Conservation (phyloP, 2,113 vertebrate species). For the Bombycilla garrulus region DNA sequence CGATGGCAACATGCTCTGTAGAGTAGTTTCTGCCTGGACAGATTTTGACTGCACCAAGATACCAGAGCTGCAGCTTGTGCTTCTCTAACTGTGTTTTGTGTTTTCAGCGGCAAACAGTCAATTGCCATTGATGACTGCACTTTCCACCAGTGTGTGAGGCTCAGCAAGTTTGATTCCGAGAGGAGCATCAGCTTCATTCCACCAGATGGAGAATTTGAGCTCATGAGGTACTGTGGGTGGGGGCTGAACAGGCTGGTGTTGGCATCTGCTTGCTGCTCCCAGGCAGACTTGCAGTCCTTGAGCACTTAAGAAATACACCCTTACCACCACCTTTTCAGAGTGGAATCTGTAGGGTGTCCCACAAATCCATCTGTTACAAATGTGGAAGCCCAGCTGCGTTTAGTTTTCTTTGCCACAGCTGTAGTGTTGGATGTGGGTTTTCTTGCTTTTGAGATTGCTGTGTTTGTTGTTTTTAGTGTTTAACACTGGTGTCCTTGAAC, state of each 20-base stretch:
- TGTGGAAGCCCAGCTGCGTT: not conserved
- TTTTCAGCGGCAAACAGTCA: slow-evolving; percentile 92
- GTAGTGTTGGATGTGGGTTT: not conserved
- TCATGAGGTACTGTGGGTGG: slow-evolving; percentile 86
- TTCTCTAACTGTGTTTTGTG: not conserved
- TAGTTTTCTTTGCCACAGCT: not conserved
- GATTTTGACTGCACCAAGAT: not conserved
- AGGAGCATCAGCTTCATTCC: slow-evolving; percentile 99
- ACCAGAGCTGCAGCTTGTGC: not conserved
- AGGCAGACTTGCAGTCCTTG: not conserved
- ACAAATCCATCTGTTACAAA: not conserved
- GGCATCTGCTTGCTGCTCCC: not conserved
- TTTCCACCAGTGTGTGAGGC: slow-evolving; percentile 97
- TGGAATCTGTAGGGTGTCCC: not conserved
- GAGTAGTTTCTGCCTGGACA: slow-evolving; percentile 37
- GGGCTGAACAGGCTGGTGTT: not conserved
- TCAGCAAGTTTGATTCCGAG: slow-evolving; percentile 99
- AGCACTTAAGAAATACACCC: not conserved
- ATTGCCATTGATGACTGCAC: slow-evolving; percentile 99
- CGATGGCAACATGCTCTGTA: not conserved
- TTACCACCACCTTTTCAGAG: not conserved
- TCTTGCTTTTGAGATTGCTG: not conserved
- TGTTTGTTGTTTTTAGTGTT: not conserved
- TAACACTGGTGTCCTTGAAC: not conserved
- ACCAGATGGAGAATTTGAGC: slow-evolving; percentile 97